Evolutionary conservation across 2,113 vertebrate species (phyloP), one percentile per base, ranked within the genome.

Genomic region (Aix galericulata): DNA sequence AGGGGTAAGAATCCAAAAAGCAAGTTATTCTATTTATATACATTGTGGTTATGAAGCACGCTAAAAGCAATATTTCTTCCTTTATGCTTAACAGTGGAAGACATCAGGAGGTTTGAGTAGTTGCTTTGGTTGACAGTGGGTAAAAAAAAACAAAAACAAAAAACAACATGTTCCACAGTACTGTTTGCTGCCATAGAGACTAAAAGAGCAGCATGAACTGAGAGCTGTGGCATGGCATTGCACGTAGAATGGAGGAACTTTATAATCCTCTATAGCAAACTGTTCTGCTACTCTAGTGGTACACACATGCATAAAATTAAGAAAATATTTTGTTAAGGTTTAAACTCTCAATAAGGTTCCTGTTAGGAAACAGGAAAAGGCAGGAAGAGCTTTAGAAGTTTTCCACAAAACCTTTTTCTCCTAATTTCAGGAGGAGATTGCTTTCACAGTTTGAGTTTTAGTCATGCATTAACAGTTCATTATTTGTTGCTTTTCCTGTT

Each of bases 1-100:
- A 21, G 98, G 98, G 98, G 99, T 99, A 98, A 98, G 98, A 89
- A 83, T 58, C 56, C 78, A 42, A 89, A 77, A 48, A 93, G 31
- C 83, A 31, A 55, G 36, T 94, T 89, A 13, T 74, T 67, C 10
- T 4, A 6, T 84, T 85, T 46, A 26, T 42, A 16, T 1, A 2
- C 13, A 0, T 29, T 16, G 22, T 82, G 25, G 25, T 74, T 40
- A 48, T 36, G 64, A 82, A 78, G 18, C n/a, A 29, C 40, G 53
- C 69, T 75, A 31, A 75, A 83, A 85, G 46, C 18, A 46, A 17
- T 59, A 17, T 36, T 86, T 48, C 46, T 48, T 50, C 29, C 27
- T 85, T 76, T 78, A 14, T 29, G 38, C 17, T 66, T 83, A 44
- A 77, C 81, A 20, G 42, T 2, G 11, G 40, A 38, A 32, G 7